Conservation (phyloP, 2,888 invertebrate species). For the Apoda limacodes region DNA sequence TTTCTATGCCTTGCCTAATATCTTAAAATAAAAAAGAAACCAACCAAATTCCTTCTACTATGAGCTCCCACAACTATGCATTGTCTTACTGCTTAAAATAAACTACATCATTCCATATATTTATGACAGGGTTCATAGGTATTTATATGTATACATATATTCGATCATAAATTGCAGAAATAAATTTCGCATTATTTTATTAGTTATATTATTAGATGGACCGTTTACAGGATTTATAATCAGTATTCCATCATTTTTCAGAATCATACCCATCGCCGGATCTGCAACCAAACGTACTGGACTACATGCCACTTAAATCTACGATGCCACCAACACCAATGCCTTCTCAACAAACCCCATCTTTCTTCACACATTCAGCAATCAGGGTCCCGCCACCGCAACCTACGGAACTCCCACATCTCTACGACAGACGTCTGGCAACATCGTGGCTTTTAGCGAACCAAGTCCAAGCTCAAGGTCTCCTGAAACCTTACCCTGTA, state of each 20-base stretch:
- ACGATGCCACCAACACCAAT: constrained; percentile 36
- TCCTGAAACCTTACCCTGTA: constrained; percentile 62
- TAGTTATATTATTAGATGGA: no score
- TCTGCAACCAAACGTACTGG: constrained; percentile 48
- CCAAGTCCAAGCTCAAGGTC: constrained; percentile 57
- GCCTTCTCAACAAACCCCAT: constrained; percentile 36
- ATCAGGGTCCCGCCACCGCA: constrained; percentile 50
- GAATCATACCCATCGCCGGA: constrained; percentile 50
- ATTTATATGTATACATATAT: no score
- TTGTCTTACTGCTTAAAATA: no score
- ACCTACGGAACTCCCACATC: constrained; percentile 35
- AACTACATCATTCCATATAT: no score
- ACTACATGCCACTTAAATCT: constrained; percentile 56
- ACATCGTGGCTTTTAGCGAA: constrained; percentile 69
- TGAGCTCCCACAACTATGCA: no score
- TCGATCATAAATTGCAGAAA: no score
- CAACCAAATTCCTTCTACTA: no score
- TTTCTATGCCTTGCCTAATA: no score
- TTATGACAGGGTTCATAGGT: no score
- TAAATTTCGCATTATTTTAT: no score
- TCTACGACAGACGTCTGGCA: constrained; percentile 62
- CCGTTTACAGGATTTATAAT: background rate
- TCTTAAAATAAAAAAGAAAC: no score
- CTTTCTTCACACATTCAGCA: constrained; percentile 55
- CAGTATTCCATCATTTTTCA: constrained; percentile 31